Percentiles rank a stretch among this genome's conserved stretches.
phyloP scores from a whole-genome alignment of 1,140 invertebrate genomes.

The Latrodectus geometricus region DNA sequence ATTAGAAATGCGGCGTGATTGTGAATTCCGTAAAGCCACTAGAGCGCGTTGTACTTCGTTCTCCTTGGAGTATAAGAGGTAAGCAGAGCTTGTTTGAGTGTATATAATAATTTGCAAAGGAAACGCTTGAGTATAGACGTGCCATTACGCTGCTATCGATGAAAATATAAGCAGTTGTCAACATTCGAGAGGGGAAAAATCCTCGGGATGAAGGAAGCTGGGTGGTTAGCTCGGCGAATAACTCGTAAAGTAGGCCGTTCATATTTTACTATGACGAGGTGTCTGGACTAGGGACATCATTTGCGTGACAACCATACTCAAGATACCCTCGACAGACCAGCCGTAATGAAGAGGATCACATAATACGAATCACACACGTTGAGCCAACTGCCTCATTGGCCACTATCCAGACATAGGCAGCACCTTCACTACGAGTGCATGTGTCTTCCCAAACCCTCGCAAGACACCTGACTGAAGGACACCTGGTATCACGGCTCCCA shows the following conservation, averaged over 20 bases:
- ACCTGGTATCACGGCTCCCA: not conserved
- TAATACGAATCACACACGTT: not conserved
- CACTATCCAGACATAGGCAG: not conserved
- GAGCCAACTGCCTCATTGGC: not conserved
- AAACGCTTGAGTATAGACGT: not conserved
- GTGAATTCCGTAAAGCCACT: not conserved
- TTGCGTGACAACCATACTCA: not conserved
- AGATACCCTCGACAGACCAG: not conserved
- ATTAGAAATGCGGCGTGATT: conserved; percentile 19
- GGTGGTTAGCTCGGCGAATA: not conserved
- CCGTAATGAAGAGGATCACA: not conserved
- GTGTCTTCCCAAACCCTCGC: not conserved
- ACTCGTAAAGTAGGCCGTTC: not conserved
- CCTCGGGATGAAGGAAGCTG: not conserved
- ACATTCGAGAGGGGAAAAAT: not conserved
- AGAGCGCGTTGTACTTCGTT: not conserved
- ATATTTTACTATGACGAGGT: not conserved
- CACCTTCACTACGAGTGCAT: not conserved
- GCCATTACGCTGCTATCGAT: not conserved
- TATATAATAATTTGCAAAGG: not conserved
- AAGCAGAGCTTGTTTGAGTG: conserved; percentile 5
- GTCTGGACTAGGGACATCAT: not conserved
- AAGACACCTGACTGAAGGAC: not conserved
- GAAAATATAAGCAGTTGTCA: conserved; percentile 3
- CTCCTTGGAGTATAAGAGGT: not conserved